Evolutionary conservation across 2,888 invertebrate genomes (phyloP), one percentile per base, ranked within the genome.

Genomic region (Hedychridium roseum): DNA sequence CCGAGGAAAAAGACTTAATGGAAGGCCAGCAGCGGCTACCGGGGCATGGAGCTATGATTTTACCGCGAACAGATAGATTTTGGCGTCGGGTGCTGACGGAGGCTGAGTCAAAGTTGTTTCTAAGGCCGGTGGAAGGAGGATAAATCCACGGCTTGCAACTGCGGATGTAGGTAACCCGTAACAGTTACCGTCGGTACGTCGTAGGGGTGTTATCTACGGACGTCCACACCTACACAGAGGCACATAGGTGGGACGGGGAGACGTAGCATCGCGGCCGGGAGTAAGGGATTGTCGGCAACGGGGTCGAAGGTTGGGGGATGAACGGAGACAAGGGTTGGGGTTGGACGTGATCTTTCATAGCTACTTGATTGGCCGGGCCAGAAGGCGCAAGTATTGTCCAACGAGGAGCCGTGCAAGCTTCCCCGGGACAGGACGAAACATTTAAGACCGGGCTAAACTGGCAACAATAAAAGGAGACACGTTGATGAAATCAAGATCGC

Each of bases 281-380:
- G 50, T 46, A 47, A 54, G 50, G 53, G 54, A 56, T 58, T 60
- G 57, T 51, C 51, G 56, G 58, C 50, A 60, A 60, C 59, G 59
- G 59, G 57, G 55, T 54, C 60, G 61, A 60, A 64, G 54, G 58
- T 58, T 61, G 46, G 37, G 44, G 54, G 60, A 48, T 50, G 49
- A 38, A 42, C 40, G 20, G 43, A 26, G 43, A 44, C 21, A 16
- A 45, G 20, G 44, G 57, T 39, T 55, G 57, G 65, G 65, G 57
- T 57, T 69, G 74, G 66, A 78, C 77, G 77, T 78, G 77, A 78
- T 76, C 77, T 76, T 77, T 78, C 75, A 77, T 74, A 73, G 74
- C 68, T 62, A 72, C 73, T 75, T 77, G 77, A 77, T 77, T 77
- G 77, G 72, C 69, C 70, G 49, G 42, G 40, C 40, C 54, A 34